Conservation (phyloP, 2,113 vertebrate genomes). For the Micromys minutus region DNA sequence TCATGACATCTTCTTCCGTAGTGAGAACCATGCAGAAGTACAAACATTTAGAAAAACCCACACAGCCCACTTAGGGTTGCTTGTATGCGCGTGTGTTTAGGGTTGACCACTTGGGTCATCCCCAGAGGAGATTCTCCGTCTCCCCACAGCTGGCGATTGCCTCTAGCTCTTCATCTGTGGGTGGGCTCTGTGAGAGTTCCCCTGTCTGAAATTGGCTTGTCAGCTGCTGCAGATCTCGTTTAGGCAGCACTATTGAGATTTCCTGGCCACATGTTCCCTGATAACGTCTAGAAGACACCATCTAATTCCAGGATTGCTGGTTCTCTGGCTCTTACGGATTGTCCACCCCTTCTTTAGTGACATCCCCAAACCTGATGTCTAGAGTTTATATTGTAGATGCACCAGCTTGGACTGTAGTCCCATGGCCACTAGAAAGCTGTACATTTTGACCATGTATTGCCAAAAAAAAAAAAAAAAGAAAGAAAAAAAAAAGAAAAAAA, state of each 20-base stretch:
- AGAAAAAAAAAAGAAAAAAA: no score
- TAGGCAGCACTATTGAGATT: not conserved
- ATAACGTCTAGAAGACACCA: not conserved
- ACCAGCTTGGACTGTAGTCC: not conserved
- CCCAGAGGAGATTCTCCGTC: not conserved
- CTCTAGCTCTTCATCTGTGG: not conserved
- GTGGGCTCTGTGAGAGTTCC: no score
- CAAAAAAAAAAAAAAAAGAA: not conserved
- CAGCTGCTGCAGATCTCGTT: not conserved
- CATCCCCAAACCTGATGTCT: not conserved
- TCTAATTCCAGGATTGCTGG: not conserved
- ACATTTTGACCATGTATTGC: not conserved
- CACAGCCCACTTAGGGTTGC: not conserved
- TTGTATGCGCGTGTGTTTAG: not conserved
- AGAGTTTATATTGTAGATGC: not conserved
- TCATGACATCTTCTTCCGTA: not conserved
- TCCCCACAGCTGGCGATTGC: not conserved
- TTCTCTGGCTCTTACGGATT: not conserved
- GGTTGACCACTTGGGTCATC: not conserved
- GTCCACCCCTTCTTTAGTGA: not conserved
- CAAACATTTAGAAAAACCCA: no score
- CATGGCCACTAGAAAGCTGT: not conserved
- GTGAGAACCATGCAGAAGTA: not conserved
- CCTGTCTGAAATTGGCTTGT: not conserved
- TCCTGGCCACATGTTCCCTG: not conserved